Evolutionary conservation across 2,797 vertebrate species (phyloP).

Genomic region (Pseudocheirus occidentalis): DNA sequence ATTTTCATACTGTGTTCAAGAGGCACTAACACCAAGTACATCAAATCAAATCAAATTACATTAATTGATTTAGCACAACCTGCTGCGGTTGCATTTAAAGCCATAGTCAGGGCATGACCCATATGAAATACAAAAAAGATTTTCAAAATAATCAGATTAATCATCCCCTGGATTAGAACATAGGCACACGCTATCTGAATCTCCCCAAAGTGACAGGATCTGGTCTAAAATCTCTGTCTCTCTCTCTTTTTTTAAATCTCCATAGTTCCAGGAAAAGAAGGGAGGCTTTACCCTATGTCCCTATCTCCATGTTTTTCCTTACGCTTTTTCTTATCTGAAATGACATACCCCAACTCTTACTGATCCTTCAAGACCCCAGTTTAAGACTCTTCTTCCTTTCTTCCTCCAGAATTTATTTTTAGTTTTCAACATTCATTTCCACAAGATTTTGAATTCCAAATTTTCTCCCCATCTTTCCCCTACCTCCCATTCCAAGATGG

Average conservation of each 20-base stretch:
- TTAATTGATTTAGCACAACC: constrained; percentile 81
- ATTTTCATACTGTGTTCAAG: constrained; percentile 80
- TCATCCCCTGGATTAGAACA: constrained; percentile 61
- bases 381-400: not conserved
- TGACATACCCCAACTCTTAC: not conserved
- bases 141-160: constrained; percentile 80
- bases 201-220: not conserved
- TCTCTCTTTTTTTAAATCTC: no score
- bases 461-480: no score
- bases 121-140: constrained; percentile 74
- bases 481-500: no score
- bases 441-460: no score
- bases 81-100: constrained; percentile 73
- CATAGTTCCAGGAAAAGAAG: not conserved
- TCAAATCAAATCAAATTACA: constrained; percentile 81
- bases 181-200: not conserved
- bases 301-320: not conserved
- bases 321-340: not conserved
- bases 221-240: not conserved
- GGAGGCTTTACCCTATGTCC: not conserved
- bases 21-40: constrained; percentile 76
- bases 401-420: no score
- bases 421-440: no score
- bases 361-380: not conserved
- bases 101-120: constrained; percentile 74